Base-by-base conservation (phyloP, 2,797 vertebrate genomes). In the Myiothlypis chrysogaster region DNA sequence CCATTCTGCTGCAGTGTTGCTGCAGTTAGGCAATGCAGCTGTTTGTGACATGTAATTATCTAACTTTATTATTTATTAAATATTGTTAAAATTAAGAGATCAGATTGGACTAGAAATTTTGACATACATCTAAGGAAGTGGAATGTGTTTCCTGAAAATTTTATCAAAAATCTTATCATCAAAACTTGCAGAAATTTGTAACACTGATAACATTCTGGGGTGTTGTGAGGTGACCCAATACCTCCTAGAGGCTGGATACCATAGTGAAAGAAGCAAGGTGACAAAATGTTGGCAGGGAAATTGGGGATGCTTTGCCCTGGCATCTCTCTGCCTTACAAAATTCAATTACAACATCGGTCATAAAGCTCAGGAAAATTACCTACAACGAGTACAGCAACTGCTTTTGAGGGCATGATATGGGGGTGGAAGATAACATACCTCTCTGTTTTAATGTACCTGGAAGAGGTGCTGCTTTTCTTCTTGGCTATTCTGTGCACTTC, bases 361-460 rank as follows among this genome's bases (percentile, higher is more conserved):
- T 50, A 82, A 88, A 12, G 11, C 17, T 61, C 15, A 66, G 21
- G 25, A 59, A 70, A 73, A 77, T 44, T 44, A 25, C 17, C 7
- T 60, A 17, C 19, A 17, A 1, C 3, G 49, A 49, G 14, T 52
- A 43, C 5, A 66, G 47, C 20, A 69, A 21, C 14, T 63, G 8
- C 19, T 83, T 72, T 56, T 64, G n/a, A 35, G 13, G 8, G 2
- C 21, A 39, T 16, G 6, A 8, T 14, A 2, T 0, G 0, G 10
- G 8, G 3, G 1, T 46, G 25, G 32, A 49, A 82, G 25, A 28
- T 17, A 46, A 43, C 10, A 41, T 18, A 34, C 4, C 2, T 76
- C 10, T 87, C 19, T 84, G 6, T 19, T 44, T 82, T 46, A 16
- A 55, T 25, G 12, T 18, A 24, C 0, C 0, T 52, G 28, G 37